Base-by-base conservation (phyloP, 2,888 invertebrate genomes). In the Cephus spinipes region DNA sequence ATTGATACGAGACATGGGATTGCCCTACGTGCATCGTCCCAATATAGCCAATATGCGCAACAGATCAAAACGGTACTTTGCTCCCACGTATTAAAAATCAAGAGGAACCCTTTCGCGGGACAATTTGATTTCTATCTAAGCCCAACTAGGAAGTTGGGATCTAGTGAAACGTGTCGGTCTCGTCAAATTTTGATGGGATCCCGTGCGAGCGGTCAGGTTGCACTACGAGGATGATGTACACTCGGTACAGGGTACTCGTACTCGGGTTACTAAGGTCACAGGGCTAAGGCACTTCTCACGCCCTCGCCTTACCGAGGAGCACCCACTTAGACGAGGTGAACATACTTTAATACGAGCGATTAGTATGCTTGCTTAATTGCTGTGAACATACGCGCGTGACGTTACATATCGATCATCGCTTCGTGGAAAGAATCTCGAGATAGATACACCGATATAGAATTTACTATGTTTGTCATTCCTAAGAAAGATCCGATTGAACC, bases 261-360 rank as follows among this genome's bases (percentile, higher is more conserved):
- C 85, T 84, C 84, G 86, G 88, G 87, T 85, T 87, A 86, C 87
- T 87, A 88, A 89, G 91, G 90, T 91, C 90, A 90, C 89, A 90
- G 90, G 90, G 90, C 89, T 87, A 88, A 89, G 90, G 90, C 90
- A 90, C 90, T 91, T 91, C 91, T 91, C 91, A 91, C 91, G 91
- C 91, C 91, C 91, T 90, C 90, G 88, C 88, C 87, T 88, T 88
- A 86, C 87, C 87, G 86, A 79, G 84, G 85, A 88, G 88, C 89
- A 90, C 89, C 89, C 89, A 90, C 90, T 90, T 90, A 89, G 88
- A 87, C 85, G 87, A 86, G 85, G 83, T 84, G 85, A 86, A 88
- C 88, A 87, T 88, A 88, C 85, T 86, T 88, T 87, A 89, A 88
- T 85, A 86, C 88, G 87, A 83, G 85, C 90, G 90, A 90, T 90